These are phyloP conservation scores for Pomacea maculata DNA, from an alignment of 1,140 invertebrate species.

Conservation along the genomic window DNA sequence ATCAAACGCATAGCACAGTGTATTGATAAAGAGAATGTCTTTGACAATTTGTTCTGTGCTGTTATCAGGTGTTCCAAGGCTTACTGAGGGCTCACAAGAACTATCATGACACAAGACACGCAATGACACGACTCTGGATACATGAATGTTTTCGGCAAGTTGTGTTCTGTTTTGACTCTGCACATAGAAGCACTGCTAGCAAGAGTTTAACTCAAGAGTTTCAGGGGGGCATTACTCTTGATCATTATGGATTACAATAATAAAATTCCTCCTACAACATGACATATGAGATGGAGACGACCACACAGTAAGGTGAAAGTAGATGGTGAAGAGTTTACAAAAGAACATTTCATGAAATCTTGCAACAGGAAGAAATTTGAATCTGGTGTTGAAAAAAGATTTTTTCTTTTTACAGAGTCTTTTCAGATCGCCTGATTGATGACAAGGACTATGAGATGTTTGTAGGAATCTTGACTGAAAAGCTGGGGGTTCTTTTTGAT, in stretches of 20 bases:
- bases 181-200: neutral
- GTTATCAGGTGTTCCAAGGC: constrained; percentile 75
- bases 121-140: constrained; percentile 81
- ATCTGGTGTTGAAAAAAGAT: neutral
- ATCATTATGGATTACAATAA: too few species aligned
- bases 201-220: neutral
- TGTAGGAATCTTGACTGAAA: constrained; percentile 74
- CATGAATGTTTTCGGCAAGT: constrained; percentile 76
- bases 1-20: neutral
- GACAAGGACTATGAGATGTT: constrained; percentile 82
- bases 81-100: constrained; percentile 79
- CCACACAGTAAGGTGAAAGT: too few species aligned
- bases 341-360: neutral
- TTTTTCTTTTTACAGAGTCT: constrained; percentile 71
- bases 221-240: too few species aligned
- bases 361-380: neutral
- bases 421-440: constrained; percentile 82
- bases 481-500: constrained; percentile 80
- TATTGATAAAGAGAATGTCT: too few species aligned
- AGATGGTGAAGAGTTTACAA: neutral
- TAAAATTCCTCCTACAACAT: too few species aligned
- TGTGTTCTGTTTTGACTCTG: neutral
- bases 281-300: too few species aligned
- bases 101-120: constrained; percentile 76
- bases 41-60: neutral